phyloP scores from a whole-genome alignment of 1,140 invertebrate genomes.

The Formica selysi region DNA sequence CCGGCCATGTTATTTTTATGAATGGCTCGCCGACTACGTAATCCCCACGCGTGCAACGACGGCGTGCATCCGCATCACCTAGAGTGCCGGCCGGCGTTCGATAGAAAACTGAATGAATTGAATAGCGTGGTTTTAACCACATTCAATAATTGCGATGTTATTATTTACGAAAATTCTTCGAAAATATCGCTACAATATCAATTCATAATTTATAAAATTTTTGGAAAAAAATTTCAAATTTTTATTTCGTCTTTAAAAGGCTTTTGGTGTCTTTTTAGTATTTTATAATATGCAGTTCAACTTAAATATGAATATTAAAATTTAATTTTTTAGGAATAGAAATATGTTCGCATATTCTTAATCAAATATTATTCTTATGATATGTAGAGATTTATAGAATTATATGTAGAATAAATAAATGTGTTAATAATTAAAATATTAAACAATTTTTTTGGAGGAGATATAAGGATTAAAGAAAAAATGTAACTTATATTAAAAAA shows the following conservation, averaged over 20 bases:
- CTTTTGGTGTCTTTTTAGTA: background rate
- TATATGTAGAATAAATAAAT: background rate
- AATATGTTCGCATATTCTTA: background rate
- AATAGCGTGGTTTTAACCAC: background rate
- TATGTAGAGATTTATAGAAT: background rate
- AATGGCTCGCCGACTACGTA: conserved; percentile 78
- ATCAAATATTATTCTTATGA: background rate
- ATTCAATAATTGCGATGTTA: background rate
- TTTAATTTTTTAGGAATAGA: background rate
- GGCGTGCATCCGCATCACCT: conserved; percentile 39
- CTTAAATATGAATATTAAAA: background rate
- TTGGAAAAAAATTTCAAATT: background rate
- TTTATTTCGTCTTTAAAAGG: background rate
- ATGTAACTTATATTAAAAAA: background rate
- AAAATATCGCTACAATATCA: background rate
- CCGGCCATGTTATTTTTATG: conserved; percentile 81
- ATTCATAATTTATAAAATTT: background rate
- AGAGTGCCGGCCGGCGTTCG: background rate
- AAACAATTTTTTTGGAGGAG: background rate
- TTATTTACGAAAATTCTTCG: background rate
- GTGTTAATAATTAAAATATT: background rate
- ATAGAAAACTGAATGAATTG: conserved; percentile 41
- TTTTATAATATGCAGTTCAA: background rate
- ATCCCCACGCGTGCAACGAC: conserved; percentile 68
- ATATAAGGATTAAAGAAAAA: background rate